A percentile compares a stretch with the other conserved stretches of the same genome.
Evolutionary conservation across 2,113 vertebrate species (phyloP).

Genomic region (Hemibagrus wyckioides): DNA sequence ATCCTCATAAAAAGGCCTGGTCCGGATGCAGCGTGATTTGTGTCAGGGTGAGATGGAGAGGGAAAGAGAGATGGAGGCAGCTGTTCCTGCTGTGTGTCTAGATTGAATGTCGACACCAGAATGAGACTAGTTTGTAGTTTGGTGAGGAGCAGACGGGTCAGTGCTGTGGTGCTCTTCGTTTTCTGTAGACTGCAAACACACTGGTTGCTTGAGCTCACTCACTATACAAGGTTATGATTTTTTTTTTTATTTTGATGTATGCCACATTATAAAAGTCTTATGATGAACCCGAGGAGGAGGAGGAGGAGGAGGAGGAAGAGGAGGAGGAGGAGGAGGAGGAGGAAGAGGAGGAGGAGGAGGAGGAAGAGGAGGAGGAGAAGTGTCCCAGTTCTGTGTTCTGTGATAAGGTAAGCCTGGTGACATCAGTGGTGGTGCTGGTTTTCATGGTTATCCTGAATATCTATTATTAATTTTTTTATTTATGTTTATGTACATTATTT

Average conservation of each 20-base stretch:
- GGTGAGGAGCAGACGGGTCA: background rate
- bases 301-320: background rate
- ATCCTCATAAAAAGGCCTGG: constrained; percentile 70
- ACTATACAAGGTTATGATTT: background rate
- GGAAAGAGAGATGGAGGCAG: constrained; percentile 46
- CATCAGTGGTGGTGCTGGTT: background rate
- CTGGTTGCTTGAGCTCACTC: background rate
- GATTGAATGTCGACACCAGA: constrained; percentile 66
- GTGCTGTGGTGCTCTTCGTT: background rate
- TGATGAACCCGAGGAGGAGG: background rate
- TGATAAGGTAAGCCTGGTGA: background rate
- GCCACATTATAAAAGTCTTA: background rate
- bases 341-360: background rate
- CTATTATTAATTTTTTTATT: too few species aligned
- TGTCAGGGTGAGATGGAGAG: constrained; percentile 48
- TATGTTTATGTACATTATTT: too few species aligned
- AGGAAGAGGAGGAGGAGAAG: background rate
- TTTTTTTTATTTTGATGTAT: background rate
- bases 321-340: background rate
- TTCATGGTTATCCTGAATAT: background rate
- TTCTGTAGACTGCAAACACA: background rate
- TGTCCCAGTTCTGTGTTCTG: background rate
- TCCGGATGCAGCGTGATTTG: constrained; percentile 60
- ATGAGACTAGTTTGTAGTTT: background rate
- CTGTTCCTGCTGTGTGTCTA: constrained; percentile 52